Percentiles rank a stretch among this genome's conserved stretches.
phyloP scores from a whole-genome alignment of 1,140 invertebrate species.

The Hylaeus anthracinus region DNA sequence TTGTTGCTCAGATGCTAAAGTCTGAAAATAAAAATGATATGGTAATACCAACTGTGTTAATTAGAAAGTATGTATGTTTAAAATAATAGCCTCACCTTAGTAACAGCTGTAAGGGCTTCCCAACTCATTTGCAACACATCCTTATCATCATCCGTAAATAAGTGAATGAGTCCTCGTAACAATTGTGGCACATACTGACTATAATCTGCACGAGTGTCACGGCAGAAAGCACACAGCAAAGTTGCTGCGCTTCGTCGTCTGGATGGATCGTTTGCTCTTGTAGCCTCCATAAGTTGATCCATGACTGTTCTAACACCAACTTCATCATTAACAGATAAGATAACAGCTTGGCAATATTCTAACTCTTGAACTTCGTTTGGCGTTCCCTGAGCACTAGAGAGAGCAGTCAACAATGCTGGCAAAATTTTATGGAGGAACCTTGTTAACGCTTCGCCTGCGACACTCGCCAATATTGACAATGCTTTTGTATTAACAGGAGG shows the following conservation, averaged over 20 bases:
- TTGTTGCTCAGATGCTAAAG: conserved; percentile 90
- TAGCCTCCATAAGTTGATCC: conserved; percentile 93
- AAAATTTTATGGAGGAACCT: conserved; percentile 95
- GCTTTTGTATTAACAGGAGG: conserved; percentile 95
- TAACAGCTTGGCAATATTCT: conserved; percentile 96
- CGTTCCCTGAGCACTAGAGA: conserved; percentile 87
- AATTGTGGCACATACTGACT: conserved; percentile 93
- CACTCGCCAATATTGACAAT: conserved; percentile 94
- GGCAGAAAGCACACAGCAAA: conserved; percentile 94
- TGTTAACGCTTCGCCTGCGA: conserved; percentile 95
- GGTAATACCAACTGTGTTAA: background rate
- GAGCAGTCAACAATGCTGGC: conserved; percentile 91
- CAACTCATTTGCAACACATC: conserved; percentile 92
- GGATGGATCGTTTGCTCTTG: conserved; percentile 84
- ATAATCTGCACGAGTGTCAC: conserved; percentile 93
- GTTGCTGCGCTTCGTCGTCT: conserved; percentile 90
- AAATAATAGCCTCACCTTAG: conserved; percentile 83
- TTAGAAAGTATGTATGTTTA: background rate
- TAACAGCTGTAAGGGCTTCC: conserved; percentile 95
- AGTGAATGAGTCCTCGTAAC: conserved; percentile 91
- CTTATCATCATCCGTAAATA: conserved; percentile 91
- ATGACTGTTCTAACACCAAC: conserved; percentile 93
- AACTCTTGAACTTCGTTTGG: conserved; percentile 89
- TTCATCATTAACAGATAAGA: conserved; percentile 94
- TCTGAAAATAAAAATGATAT: conserved; percentile 77